phyloP scores from a whole-genome alignment of 2,113 vertebrate species.

The Indri indri region DNA sequence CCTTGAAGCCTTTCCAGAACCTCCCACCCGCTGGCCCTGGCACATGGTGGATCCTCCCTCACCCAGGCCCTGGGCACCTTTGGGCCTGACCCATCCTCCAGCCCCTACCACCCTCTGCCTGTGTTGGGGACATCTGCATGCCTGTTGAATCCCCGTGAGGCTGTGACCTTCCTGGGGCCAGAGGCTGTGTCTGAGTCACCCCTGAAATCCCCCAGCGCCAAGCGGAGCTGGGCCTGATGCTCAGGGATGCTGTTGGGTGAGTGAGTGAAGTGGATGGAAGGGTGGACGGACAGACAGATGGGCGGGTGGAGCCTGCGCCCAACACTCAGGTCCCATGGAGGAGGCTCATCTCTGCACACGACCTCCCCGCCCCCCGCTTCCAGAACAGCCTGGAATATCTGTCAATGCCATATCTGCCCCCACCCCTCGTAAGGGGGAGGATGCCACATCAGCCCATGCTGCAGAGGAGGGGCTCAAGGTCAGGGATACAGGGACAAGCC shows the following conservation, averaged over 20 bases:
- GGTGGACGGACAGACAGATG: background rate
- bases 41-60: rapidly evolving
- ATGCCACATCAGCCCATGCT: too few species aligned
- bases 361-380: background rate
- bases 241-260: rapidly evolving
- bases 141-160: background rate
- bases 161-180: background rate
- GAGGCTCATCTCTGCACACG: background rate
- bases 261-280: rapidly evolving
- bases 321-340: background rate
- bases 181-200: background rate
- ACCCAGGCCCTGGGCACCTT: background rate
- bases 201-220: too few species aligned
- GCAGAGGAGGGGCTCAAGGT: background rate
- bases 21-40: too few species aligned
- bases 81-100: background rate
- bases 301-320: background rate
- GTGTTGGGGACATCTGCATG: background rate
- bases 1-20: background rate
- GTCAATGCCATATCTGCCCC: background rate
- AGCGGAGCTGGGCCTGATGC: rapidly evolving
- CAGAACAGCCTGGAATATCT: background rate
- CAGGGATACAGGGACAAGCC: background rate
- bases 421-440: background rate
- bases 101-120: background rate